Evolutionary conservation across 1,140 invertebrate genomes (phyloP), one percentile per base, ranked within the genome.

Genomic region (Plectus sambesii): DNA sequence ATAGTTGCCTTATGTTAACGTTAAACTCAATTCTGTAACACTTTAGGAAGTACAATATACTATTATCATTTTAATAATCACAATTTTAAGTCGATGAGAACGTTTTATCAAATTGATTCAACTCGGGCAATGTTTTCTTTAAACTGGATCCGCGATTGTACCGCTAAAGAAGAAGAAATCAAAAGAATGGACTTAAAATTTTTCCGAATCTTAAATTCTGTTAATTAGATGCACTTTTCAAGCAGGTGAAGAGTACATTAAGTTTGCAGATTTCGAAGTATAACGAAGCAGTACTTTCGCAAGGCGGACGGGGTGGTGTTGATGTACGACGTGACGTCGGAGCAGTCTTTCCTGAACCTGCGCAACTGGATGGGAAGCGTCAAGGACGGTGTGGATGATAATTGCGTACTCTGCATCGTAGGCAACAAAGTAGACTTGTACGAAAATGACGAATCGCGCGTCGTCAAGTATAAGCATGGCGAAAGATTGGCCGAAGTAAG

Each of bases 221-320:
- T n/a, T n/a, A n/a, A n/a, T n/a, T n/a, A n/a, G n/a, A n/a, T n/a
- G n/a, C n/a, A n/a, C n/a, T n/a, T n/a, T n/a, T n/a, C n/a, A n/a
- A n/a, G n/a, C n/a, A n/a, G n/a, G n/a, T n/a, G n/a, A 39, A 5
- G 37, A 39, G 24, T 19, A 25, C 24, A 41, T 38, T 51, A 15
- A 53, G 35, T 51, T 41, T 66, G 40, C 51, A 77, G 80, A 71
- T 82, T 80, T 66, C 73, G 80, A 23, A 78, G 77, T 38, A 77
- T 82, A 30, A 81, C 80, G 1, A 79, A 79, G 58, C 77, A 79
- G 44, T 82, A 82, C 62, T 82, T 81, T 65, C 70, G 80, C 3
- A 75, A 80, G 61, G 79, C 80, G 6, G 80, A 82, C 63, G 80
- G 79, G 17, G 77, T 82, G 1, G 69, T 82, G 46, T 58, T 82